phyloP scores from a whole-genome alignment of 2,797 vertebrate genomes.

The Mormyrops attenuatus region DNA sequence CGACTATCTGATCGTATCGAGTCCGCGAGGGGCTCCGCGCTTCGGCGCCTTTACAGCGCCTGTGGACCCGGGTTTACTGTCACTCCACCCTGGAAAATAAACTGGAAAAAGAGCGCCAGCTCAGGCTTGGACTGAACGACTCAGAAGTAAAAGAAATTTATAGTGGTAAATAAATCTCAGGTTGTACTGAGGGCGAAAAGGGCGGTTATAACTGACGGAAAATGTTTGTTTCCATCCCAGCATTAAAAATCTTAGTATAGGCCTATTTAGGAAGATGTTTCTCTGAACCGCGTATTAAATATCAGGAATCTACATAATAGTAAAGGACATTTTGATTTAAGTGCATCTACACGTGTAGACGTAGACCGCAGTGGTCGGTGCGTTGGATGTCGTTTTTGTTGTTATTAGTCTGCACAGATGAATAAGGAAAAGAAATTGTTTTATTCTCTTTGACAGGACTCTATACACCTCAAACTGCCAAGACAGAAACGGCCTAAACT shows the following conservation, averaged over 20 bases:
- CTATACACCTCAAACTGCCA: background rate
- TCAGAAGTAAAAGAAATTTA: background rate
- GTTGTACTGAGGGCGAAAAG: background rate
- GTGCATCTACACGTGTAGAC: background rate
- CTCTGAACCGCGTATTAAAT: background rate
- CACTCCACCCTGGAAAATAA: background rate
- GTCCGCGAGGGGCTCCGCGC: background rate
- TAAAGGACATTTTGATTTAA: background rate
- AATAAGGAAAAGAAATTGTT: background rate
- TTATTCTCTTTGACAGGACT: background rate
- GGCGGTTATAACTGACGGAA: background rate
- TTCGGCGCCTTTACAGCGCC: background rate
- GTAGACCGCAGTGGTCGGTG: background rate
- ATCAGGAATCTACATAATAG: background rate
- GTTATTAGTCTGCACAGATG: background rate
- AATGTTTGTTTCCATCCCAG: background rate
- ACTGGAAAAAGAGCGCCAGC: background rate
- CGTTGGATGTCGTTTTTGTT: background rate
- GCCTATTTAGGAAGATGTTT: background rate
- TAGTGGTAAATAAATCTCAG: background rate
- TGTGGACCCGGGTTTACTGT: background rate
- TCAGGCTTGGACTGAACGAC: background rate
- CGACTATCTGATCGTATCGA: background rate
- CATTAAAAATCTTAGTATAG: background rate
- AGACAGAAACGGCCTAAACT: background rate